Conservation (phyloP, 2,113 vertebrate species). For the Rhinolophus ferrumequinum region DNA sequence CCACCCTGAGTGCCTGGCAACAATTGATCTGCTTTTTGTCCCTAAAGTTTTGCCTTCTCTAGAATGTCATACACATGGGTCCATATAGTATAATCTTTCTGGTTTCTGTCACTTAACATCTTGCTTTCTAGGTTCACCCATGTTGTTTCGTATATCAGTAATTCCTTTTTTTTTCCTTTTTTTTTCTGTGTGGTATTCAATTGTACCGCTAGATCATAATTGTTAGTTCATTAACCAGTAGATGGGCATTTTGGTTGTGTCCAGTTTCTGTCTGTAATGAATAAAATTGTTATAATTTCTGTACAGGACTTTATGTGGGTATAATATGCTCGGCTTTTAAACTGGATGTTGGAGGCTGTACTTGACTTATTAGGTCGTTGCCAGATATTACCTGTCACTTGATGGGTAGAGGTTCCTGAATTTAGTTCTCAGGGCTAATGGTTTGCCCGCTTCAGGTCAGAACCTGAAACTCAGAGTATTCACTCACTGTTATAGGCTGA, state of each 20-base stretch:
- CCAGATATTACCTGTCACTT: not conserved
- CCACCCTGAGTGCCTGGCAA: not conserved
- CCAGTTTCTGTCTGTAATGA: not conserved
- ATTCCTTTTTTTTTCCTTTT: not conserved
- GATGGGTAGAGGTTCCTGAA: not conserved
- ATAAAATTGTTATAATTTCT: not conserved
- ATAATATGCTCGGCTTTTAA: not conserved
- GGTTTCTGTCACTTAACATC: not conserved
- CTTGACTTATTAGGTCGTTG: not conserved
- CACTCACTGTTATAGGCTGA: not conserved
- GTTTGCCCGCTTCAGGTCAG: not conserved
- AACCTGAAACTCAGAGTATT: not conserved
- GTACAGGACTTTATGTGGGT: not conserved
- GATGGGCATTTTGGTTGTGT: not conserved
- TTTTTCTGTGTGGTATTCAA: not conserved
- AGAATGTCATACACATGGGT: not conserved
- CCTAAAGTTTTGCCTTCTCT: not conserved
- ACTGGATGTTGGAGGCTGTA: not conserved
- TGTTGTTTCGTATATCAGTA: not conserved
- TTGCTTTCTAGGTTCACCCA: not conserved
- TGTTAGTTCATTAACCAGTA: not conserved
- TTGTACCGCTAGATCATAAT: not conserved
- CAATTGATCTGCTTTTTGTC: not conserved
- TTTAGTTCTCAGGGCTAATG: not conserved
- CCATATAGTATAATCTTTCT: not conserved